Conservation (phyloP, 2,888 invertebrate genomes). For the Caenorhabditis imperialis region DNA sequence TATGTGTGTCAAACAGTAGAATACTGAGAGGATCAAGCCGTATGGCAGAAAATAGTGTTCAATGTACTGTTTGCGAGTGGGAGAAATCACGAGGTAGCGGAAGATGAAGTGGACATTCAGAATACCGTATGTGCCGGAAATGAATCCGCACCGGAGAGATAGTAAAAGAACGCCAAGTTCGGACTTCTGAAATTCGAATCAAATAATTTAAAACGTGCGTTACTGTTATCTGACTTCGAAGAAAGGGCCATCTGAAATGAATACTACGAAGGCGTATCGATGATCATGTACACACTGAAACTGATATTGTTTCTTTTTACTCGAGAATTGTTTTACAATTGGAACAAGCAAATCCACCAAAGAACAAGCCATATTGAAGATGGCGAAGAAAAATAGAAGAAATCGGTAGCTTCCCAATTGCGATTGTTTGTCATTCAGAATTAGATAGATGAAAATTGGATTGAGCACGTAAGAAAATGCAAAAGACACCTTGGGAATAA, state of each 20-base stretch:
- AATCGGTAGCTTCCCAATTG: conserved; percentile 10
- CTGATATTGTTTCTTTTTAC: too few species aligned
- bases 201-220: background rate
- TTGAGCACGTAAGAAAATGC: conserved; percentile 14
- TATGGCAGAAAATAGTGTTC: conserved; percentile 6
- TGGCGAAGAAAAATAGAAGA: conserved; percentile 11
- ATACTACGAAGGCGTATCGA: conserved; percentile 17
- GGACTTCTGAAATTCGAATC: conserved; percentile 2
- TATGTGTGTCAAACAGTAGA: conserved; percentile 8
- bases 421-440: conserved; percentile 8
- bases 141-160: conserved; percentile 9
- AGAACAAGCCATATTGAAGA: conserved; percentile 29
- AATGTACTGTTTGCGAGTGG: too few species aligned
- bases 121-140: conserved; percentile 13
- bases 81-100: conserved; percentile 10
- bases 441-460: conserved; percentile 13
- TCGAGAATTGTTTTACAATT: background rate
- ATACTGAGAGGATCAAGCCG: conserved; percentile 1
- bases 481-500: conserved; percentile 16
- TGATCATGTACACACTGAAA: conserved; percentile 1
- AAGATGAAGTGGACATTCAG: conserved; percentile 15
- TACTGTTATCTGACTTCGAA: conserved; percentile 1
- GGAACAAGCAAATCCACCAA: conserved; percentile 20
- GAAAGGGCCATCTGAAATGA: conserved; percentile 29
- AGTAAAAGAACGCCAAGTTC: background rate